Evolutionary conservation across 2,797 vertebrate genomes (phyloP), one percentile per base, ranked within the genome.

Genomic region (Psittacula derbiana): DNA sequence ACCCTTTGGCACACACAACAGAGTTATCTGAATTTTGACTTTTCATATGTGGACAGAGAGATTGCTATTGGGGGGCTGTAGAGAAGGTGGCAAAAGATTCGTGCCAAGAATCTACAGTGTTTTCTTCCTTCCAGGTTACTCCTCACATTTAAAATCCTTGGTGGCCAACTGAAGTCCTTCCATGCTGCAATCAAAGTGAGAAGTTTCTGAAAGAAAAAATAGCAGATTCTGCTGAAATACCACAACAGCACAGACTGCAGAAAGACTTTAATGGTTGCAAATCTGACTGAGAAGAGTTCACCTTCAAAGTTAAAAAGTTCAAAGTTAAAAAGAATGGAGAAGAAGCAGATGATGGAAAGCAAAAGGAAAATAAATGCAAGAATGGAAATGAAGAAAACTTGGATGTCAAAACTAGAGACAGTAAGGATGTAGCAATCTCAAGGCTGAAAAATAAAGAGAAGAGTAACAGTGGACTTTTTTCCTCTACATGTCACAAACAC

Each of bases 191-290:
- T 74, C 74, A 53, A 95, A 88, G 76, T 1, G 3, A 93, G 57
- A 70, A 55, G 87, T 78, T 90, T 95, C 96, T 97, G 95, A 90
- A 97, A 95, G 31, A 38, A 88, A 12, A 74, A 80, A 95, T 82
- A 65, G 30, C 11, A 62, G 10, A 38, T 24, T 70, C 44, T 92
- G 55, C 44, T 94, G 87, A 79, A 79, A 66, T 58, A 55, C 6
- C 18, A 38, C 67, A 75, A 53, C 58, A 86, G 43, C 47, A 38
- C 27, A 76, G 25, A 44, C 28, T 24, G 38, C 16, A 53, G 36
- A 55, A 82, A 80, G 67, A 41, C 16, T 62, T 46, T 12, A 73
- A 60, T 1, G 1, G 44, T 8, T 74, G 21, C 28, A 72, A 58
- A 65, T n/a, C 21, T 1, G 2, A 65, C 16, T 46, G 24, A 74